Conservation (phyloP, 2,113 vertebrate genomes). For the Casuarius casuarius region DNA sequence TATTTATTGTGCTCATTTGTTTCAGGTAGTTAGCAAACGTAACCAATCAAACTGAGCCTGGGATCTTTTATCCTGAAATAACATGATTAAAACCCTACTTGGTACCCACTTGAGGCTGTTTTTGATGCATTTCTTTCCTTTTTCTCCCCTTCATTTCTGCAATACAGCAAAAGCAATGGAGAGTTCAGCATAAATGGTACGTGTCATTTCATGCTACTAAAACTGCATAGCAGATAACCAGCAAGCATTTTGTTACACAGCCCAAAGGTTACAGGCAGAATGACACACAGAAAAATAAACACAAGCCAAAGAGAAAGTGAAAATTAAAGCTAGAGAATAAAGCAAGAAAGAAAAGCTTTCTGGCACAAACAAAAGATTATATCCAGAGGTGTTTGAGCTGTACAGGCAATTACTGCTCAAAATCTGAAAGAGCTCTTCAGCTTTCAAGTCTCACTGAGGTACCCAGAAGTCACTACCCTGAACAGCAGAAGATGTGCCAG, state of each 20-base stretch:
- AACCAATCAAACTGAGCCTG: background rate
- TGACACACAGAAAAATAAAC: background rate
- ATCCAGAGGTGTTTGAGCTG: background rate
- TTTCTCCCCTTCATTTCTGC: background rate
- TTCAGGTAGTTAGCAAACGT: background rate
- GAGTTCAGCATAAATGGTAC: background rate
- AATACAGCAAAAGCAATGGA: background rate
- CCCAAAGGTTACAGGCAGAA: conserved; percentile 11
- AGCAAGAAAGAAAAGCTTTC: background rate
- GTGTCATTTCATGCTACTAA: background rate
- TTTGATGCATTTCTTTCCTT: background rate
- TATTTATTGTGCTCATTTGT: background rate
- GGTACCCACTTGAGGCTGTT: background rate
- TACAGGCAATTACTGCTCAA: background rate
- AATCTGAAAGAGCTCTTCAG: background rate
- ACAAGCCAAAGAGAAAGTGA: conserved; percentile 22
- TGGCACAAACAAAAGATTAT: background rate
- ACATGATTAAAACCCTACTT: background rate
- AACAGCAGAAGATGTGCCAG: background rate
- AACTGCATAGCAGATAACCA: conserved; percentile 14
- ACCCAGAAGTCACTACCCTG: background rate
- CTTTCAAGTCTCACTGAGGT: background rate
- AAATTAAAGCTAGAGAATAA: conserved; percentile 7
- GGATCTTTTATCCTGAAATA: background rate
- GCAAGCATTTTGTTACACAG: background rate